Evolutionary conservation across 1,140 invertebrate genomes (phyloP), one percentile per base, ranked within the genome.

Genomic region (Asobara japonica): DNA sequence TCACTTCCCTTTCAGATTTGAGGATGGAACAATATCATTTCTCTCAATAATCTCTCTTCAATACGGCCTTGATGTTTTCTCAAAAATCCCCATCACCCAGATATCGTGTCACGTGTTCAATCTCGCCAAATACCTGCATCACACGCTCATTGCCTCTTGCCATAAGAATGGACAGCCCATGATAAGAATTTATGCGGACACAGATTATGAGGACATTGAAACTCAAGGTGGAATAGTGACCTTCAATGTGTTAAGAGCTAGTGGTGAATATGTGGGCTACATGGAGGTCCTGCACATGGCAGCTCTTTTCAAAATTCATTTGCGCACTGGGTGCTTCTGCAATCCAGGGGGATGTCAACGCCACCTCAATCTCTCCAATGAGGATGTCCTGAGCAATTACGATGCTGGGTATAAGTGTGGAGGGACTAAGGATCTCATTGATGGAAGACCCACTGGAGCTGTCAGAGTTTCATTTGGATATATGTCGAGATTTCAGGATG

Each of bases 281-380:
- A 90, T 93, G 69, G 95, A 98, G 90, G 94, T 98, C 20, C 90
- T 96, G 69, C 94, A 96, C 77, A 92, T 98, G 87, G 94, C 96
- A 0, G 92, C 95, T 73, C 82, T 97, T 20, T 93, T 96, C 82
- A 92, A 94, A 71, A 94, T 99, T 66, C 92, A 94, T 78, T 81
- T 99, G 16, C 89, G 97, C 76, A 97, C 95, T 2, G 97, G 97
- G 0, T 99, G 97, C 84, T 97, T 98, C 83, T 99, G 98, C 84
- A 99, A 99, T 89, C 94, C 97, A 5, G 98, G 97, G 18, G 95
- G 97, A 5, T 99, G 98, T 86, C 94, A 98, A 85, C 88, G 91
- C 33, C 93, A 95, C 82, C 87, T 99, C 25, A 84, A 89, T 2
- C 83, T 97, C 7, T 90, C 90, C 0, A 89, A 92, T 41, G 82